A percentile compares a stretch with the other conserved stretches of the same genome.
Evolutionary conservation across 2,113 vertebrate genomes (phyloP).

Genomic region (Sylvia atricapilla): DNA sequence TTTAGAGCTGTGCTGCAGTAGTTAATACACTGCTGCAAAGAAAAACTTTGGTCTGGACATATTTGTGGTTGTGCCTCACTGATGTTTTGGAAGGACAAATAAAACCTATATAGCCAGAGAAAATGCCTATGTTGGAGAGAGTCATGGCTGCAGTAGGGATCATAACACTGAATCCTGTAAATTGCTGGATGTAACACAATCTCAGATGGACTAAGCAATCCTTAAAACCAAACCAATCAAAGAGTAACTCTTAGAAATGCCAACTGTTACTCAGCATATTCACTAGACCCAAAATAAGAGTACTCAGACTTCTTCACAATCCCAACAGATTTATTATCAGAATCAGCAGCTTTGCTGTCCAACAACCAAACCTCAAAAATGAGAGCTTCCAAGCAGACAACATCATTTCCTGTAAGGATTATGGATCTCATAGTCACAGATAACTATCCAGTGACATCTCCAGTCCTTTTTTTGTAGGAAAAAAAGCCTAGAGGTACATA

Average conservation of each 20-base stretch:
- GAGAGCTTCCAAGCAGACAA: not conserved
- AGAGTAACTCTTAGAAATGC: not conserved
- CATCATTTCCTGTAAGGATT: not conserved
- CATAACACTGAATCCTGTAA: not conserved
- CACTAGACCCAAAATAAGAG: not conserved
- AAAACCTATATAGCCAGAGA: not conserved
- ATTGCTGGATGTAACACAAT: not conserved
- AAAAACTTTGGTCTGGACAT: not conserved
- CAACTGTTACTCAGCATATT: not conserved
- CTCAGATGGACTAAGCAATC: not conserved
- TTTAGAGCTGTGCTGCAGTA: not conserved
- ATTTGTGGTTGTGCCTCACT: not conserved
- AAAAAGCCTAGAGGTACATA: not conserved
- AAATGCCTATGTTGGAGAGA: not conserved
- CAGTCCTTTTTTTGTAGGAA: not conserved
- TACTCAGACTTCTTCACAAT: not conserved
- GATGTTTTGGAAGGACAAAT: not conserved
- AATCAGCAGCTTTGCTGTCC: not conserved
- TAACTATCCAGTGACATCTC: not conserved
- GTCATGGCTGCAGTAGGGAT: not conserved
- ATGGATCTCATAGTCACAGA: not conserved
- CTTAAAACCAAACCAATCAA: not conserved
- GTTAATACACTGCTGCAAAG: not conserved
- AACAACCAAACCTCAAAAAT: not conserved
- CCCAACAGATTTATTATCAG: not conserved